phyloP scores from a whole-genome alignment of 2,113 vertebrate genomes.

The Entelurus aequoreus region DNA sequence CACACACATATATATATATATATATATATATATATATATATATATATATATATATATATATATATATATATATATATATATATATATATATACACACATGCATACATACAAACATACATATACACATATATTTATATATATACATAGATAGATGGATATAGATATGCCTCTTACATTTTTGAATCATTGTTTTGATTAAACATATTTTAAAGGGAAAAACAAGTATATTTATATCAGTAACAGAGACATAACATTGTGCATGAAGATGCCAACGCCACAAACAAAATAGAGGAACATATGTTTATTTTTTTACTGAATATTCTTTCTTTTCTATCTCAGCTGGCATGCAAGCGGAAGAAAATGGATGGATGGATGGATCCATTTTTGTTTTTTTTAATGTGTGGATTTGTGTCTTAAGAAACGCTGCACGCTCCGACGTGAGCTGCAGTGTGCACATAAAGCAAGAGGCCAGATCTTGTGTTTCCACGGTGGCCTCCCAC shows the following conservation, averaged over 20 bases:
- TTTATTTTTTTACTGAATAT: background rate
- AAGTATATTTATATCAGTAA: background rate
- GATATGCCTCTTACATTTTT: no score
- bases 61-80: no score
- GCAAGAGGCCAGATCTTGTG: slow-evolving; percentile 37
- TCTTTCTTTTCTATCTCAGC: background rate
- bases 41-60: no score
- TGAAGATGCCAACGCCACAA: background rate
- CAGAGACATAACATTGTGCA: background rate
- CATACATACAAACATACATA: no score
- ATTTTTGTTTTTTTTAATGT: slow-evolving; percentile 19
- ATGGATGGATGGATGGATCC: background rate
- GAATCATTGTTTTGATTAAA: no score
- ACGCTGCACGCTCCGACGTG: slow-evolving; percentile 17
- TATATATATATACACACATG: no score
- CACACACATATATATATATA: no score
- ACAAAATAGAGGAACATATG: background rate
- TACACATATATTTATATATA: no score
- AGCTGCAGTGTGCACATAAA: slow-evolving; percentile 31
- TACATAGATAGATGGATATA: no score
- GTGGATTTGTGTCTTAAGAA: slow-evolving; percentile 23
- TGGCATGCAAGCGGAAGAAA: slow-evolving; percentile 8
- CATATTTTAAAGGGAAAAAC: no score
- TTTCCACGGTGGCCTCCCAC: slow-evolving; percentile 28
- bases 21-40: no score